These are phyloP conservation scores for Horisme vitalbata DNA, from an alignment of 2,888 invertebrate genomes.

Conservation along the genomic window DNA sequence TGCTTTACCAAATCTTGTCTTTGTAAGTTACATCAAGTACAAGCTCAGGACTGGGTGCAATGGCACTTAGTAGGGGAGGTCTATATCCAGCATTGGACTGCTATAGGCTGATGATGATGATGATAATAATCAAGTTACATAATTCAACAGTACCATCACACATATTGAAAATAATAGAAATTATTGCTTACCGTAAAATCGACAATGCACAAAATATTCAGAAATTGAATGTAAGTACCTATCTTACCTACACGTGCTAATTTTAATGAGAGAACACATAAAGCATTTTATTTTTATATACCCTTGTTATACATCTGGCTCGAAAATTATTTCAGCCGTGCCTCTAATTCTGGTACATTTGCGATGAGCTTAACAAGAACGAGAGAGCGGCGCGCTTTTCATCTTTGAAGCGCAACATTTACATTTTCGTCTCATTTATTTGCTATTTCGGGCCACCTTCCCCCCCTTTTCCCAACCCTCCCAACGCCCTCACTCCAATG, in stretches of 20 bases:
- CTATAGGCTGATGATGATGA: too few species aligned
- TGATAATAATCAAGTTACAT: too few species aligned
- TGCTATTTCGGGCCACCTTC: slow-evolving; percentile 78
- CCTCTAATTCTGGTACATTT: slow-evolving; percentile 81
- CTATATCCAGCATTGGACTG: too few species aligned
- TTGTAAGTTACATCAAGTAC: too few species aligned
- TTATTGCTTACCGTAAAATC: too few species aligned
- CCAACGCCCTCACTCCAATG: slow-evolving; percentile 67
- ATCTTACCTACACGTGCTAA: slow-evolving; percentile 17
- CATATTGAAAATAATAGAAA: too few species aligned
- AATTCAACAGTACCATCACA: too few species aligned
- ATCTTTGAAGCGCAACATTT: slow-evolving; percentile 82
- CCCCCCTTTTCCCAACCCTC: slow-evolving; percentile 45
- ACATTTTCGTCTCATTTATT: slow-evolving; percentile 84
- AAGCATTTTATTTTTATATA: slow-evolving; percentile 45
- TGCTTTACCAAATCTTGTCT: too few species aligned
- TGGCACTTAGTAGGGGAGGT: too few species aligned
- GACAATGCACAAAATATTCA: too few species aligned
- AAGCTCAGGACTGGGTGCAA: too few species aligned
- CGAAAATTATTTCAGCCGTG: slow-evolving; percentile 76
- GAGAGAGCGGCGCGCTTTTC: slow-evolving; percentile 78
- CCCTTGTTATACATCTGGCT: slow-evolving; percentile 64
- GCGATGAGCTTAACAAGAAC: slow-evolving; percentile 80
- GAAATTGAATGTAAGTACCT: not conserved
- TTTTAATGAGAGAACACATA: slow-evolving; percentile 44